Percentiles rank a stretch among this genome's conserved stretches.
Evolutionary conservation across 2,888 invertebrate species (phyloP).

Genomic region (Serripes groenlandicus): DNA sequence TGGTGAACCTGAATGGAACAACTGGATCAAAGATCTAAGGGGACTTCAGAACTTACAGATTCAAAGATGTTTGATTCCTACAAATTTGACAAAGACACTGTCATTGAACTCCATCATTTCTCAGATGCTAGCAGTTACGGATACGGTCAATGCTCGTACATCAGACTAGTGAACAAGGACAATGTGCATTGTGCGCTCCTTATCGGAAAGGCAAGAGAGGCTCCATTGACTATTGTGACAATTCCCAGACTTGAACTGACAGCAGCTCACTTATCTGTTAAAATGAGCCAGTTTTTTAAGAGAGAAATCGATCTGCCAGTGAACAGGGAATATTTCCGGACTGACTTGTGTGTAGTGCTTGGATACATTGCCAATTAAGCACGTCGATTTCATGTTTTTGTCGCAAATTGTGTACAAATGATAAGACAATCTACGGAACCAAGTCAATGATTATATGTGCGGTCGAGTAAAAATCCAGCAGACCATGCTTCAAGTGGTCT

Average conservation of each 20-base stretch:
- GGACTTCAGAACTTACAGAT: conserved; percentile 24
- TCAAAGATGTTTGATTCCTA: conserved; percentile 6
- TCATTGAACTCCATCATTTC: conserved; percentile 57
- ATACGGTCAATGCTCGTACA: conserved; percentile 54
- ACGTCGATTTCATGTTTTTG: conserved; percentile 69
- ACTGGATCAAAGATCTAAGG: conserved; percentile 48
- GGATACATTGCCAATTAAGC: conserved; percentile 69
- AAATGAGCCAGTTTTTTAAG: conserved; percentile 45
- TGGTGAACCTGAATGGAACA: conserved; percentile 51
- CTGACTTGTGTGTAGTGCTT: conserved; percentile 66
- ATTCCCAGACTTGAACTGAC: conserved; percentile 65
- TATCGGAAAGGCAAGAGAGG: conserved; percentile 53
- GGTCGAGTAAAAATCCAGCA: conserved; percentile 64
- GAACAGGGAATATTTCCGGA: conserved; percentile 62
- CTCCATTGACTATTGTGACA: conserved; percentile 49
- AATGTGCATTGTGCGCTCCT: conserved; percentile 24
- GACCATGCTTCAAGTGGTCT: conserved; percentile 67
- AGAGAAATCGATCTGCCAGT: conserved; percentile 42
- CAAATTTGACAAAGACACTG: conserved; percentile 65
- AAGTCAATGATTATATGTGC: conserved; percentile 65
- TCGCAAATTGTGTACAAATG: conserved; percentile 70
- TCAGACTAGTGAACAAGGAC: conserved; percentile 7
- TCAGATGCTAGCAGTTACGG: conserved; percentile 52
- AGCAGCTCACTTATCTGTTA: conserved; percentile 62
- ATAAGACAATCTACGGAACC: conserved; percentile 58